These are phyloP conservation scores for Hippolais icterina DNA, from an alignment of 2,113 vertebrate genomes.

Conservation along the genomic window DNA sequence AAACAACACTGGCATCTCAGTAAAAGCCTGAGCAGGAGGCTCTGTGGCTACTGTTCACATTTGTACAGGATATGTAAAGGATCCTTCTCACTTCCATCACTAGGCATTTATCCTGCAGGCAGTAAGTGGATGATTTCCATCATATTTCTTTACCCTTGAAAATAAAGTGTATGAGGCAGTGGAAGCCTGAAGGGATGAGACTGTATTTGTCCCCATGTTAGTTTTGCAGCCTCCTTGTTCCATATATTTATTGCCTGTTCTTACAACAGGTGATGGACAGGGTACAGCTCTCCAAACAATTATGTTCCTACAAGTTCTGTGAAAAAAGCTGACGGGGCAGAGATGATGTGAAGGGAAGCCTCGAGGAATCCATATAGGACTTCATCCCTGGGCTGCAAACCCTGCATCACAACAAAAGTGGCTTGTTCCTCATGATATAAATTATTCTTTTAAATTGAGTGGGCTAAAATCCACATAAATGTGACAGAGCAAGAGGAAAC, in stretches of 20 bases:
- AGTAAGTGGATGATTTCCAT: background rate
- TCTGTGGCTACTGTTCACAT: background rate
- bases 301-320: background rate
- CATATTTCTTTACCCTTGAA: background rate
- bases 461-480: constrained; percentile 8
- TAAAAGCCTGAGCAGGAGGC: background rate
- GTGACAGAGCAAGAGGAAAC: background rate
- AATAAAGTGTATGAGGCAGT: background rate
- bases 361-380: background rate
- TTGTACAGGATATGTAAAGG: background rate
- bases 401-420: background rate
- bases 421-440: background rate
- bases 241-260: background rate
- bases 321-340: background rate
- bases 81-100: background rate
- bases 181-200: background rate
- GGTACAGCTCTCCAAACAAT: background rate
- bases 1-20: background rate
- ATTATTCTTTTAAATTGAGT: background rate
- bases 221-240: background rate
- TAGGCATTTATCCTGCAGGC: background rate
- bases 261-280: background rate
- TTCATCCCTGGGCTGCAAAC: background rate
- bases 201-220: background rate
- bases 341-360: background rate